Base-by-base conservation (phyloP, 2,113 vertebrate genomes). In the Tauraco erythrolophus region DNA sequence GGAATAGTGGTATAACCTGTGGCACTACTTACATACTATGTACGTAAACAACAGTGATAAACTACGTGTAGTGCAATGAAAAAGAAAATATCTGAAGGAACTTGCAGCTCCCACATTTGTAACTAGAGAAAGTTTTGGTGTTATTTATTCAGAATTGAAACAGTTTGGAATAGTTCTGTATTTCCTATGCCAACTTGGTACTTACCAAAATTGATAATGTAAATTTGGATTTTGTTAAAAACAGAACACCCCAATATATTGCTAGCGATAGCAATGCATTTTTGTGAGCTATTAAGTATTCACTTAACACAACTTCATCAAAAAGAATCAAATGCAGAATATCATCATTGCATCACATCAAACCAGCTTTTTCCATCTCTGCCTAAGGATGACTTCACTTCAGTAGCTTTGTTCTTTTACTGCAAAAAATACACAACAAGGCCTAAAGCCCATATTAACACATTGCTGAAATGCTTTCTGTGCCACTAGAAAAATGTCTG, bases 31-130 rank as follows among this genome's bases (percentile, higher is more conserved):
- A 19, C 4, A 22, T 11, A 24, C 25, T 23, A 4, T 1, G 1
- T 6, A 14, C 21, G 14, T 8, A 45, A 93, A 76, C 10, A 74
- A 39, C 22, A 37, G 12, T 24, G 21, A 43, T 14, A 41, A 83
- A 53, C 30, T 65, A 51, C 21, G 48, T 1, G 1, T 7, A 15
- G 11, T 3, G 3, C 28, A 64, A 24, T 0, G 4, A 16, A 43
- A 41, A 21, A 43, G 41, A 43, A 28, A 37, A 33, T 7, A 14
- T 0, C 4, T 8, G 7, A 72, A 92, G 48, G 18, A 86, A 18
- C 41, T 53, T 3, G 3, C 11, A 71, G 22, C 5, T 80, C 28
- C n/a, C 19, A 41, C 17, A 6, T 23, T 25, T 62, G 27, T 64
- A 70, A 56, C 13, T 33, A 18, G 81, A 64, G 18, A 25, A 37